These are phyloP conservation scores for Bombus pascuorum DNA, from an alignment of 1,140 invertebrate genomes.

Conservation along the genomic window DNA sequence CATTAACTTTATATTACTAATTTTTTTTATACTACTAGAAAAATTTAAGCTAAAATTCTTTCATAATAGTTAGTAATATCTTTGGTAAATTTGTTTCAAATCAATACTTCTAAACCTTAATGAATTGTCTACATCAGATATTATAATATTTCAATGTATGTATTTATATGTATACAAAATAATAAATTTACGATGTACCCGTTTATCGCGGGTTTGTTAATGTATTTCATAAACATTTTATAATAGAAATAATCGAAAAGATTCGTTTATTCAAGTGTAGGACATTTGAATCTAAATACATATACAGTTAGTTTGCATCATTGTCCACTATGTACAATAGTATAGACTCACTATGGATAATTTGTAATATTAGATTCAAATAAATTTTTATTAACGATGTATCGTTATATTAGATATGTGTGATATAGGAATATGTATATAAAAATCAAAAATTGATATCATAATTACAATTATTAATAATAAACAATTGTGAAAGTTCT, in stretches of 20 bases:
- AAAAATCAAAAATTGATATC: too few relatives aligned
- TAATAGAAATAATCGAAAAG: neutral
- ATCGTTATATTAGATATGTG: neutral
- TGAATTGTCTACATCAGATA: neutral
- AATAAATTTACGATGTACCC: neutral
- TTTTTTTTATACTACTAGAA: neutral
- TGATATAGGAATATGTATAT: neutral
- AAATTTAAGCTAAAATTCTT: neutral
- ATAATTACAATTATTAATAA: neutral
- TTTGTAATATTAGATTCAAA: neutral
- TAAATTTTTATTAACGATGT: neutral
- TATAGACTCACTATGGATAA: too few relatives aligned
- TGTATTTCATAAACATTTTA: too few relatives aligned
- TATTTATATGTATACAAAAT: neutral
- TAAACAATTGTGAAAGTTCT: neutral
- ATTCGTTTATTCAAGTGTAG: neutral
- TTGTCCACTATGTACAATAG: neutral
- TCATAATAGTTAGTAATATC: neutral
- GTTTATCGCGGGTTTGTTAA: neutral
- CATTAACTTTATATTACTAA: neutral
- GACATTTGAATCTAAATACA: conserved; percentile 12
- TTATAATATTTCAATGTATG: neutral
- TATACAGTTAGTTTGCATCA: neutral
- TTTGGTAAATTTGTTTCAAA: neutral
- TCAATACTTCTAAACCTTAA: neutral